These are phyloP conservation scores for Lerista edwardsae DNA, from an alignment of 2,797 vertebrate genomes.

Conservation along the genomic window DNA sequence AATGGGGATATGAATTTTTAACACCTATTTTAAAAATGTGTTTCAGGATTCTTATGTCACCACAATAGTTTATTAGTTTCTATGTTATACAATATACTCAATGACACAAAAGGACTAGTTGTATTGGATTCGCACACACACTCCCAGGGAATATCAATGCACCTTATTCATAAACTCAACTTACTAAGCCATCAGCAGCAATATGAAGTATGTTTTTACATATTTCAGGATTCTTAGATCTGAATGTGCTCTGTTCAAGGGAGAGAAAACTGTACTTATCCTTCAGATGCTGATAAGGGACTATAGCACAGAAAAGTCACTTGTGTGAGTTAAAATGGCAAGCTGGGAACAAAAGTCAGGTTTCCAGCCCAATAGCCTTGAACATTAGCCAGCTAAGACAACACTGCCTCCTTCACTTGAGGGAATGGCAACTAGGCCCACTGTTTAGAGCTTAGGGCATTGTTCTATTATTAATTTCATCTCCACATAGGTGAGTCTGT, in stretches of 20 bases:
- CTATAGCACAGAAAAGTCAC: constrained; percentile 11
- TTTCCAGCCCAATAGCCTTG: neutral
- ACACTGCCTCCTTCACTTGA: constrained; percentile 20
- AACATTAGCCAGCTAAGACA: constrained; percentile 3
- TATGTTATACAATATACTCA: neutral
- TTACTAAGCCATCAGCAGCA: neutral
- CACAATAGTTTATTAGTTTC: neutral
- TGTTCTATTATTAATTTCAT: neutral
- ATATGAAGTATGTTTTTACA: neutral
- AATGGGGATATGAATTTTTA: constrained; percentile 22
- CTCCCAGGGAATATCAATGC: constrained; percentile 11
- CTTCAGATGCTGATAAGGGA: neutral
- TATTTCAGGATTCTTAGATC: constrained; percentile 21
- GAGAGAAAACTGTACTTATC: constrained; percentile 13
- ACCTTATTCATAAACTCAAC: neutral
- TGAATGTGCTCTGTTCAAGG: constrained; percentile 29
- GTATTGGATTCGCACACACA: constrained; percentile 26
- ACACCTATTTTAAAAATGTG: neutral
- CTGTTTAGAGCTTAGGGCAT: constrained; percentile 30
- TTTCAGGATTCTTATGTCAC: neutral
- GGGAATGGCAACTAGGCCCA: constrained; percentile 16
- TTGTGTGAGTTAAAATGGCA: constrained; percentile 26
- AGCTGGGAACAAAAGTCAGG: neutral
- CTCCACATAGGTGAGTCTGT: constrained; percentile 34
- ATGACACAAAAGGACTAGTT: constrained; percentile 42